Base-by-base conservation (phyloP, 2,888 invertebrate genomes). In the Dyspetes luteomarginatus region DNA sequence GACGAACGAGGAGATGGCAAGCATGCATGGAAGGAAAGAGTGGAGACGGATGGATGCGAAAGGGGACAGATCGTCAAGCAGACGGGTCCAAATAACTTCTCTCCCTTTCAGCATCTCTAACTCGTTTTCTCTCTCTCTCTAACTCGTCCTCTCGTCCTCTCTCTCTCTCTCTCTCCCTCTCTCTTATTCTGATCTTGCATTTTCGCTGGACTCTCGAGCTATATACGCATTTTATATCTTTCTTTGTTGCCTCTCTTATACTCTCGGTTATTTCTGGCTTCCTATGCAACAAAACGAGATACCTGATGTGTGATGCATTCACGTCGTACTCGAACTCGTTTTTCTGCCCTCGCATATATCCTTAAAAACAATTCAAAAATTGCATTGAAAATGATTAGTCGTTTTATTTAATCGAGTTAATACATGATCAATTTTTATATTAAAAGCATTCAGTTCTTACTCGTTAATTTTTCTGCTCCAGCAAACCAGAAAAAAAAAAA, bases 51-150 rank as follows among this genome's bases (percentile, higher is more conserved):
- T 80, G 82, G 79, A 82, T 64, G 83, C 76, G 75, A 77, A 78
- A 83, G 81, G 74, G 82, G 83, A 85, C 86, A 81, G 83, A 84
- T 85, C 85, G 85, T 86, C 85, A 83, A 84, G 84, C 83, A 74
- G 85, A 84, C 85, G 85, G 83, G 81, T 74, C 85, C 85, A 84
- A 86, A 86, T 86, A 86, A 85, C 86, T 85, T 84, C 83, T 83
- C 83, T 83, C 76, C 79, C 78, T 81, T 77, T 73, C 77, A 64
- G 81, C 77, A 30, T 74, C 58, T 19, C 52, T 64, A 17, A 15
- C 65, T 65, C 52, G 45, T 45, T 62, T 48, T 36, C 50, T 58
- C 65, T 50, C 68, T 68, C 62, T 62, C 64, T 79, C 77, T 68
- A 60, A 17, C 72, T 52, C 62, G 26, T 36, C 17, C 36, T 26